These are phyloP conservation scores for Phacellophora camtschatica DNA, from an alignment of 30 jellyfish, hydroid and myxozoan species.

Conservation along the genomic window DNA sequence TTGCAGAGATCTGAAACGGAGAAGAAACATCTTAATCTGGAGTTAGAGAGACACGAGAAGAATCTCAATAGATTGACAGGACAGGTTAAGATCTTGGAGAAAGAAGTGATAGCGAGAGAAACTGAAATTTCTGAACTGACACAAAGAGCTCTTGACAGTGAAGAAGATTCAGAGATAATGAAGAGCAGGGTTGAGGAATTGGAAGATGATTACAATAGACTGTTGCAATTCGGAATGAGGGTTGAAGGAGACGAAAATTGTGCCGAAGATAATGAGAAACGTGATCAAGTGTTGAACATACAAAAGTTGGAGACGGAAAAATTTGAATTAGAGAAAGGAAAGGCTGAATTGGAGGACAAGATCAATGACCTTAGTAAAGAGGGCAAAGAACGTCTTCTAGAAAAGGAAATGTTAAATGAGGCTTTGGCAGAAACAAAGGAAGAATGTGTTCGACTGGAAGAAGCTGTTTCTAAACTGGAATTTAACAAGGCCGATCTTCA, in stretches of 20 bases:
- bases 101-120: constrained; percentile 23
- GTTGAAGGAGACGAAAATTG: constrained; percentile 10
- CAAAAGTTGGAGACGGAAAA: constrained; percentile 24
- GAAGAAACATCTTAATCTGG: constrained; percentile 8
- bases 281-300: neutral
- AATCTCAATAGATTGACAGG: constrained; percentile 11
- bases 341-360: neutral
- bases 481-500: constrained; percentile 40
- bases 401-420: neutral
- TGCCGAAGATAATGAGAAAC: neutral
- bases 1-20: neutral
- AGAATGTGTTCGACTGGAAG: neutral
- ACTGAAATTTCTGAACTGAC: constrained; percentile 32
- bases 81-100: constrained; percentile 46
- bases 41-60: constrained; percentile 10
- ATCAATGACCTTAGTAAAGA: no score
- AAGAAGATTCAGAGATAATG: constrained; percentile 46
- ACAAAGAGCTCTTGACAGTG: constrained; percentile 54
- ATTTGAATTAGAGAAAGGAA: neutral
- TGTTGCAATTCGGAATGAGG: constrained; percentile 48
- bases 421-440: no score
- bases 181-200: constrained; percentile 39
- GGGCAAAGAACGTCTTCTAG: neutral
- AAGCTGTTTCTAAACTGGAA: constrained; percentile 29
- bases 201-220: constrained; percentile 58